Evolutionary conservation across 1,140 invertebrate genomes (phyloP).

Genomic region (Leptopilina clavipes): DNA sequence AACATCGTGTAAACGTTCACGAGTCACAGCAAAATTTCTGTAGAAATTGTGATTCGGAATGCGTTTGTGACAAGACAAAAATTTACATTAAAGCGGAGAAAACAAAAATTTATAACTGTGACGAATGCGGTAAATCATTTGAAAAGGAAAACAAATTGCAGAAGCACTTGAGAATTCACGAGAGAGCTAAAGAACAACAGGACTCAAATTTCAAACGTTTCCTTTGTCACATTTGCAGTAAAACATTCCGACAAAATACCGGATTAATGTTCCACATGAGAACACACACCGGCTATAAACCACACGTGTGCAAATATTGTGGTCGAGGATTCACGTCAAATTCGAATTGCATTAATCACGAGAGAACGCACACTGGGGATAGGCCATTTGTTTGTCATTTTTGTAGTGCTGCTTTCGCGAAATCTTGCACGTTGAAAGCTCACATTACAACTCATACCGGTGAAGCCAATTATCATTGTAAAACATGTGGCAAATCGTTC

Average conservation of each 20-base stretch:
- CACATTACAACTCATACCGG: constrained; percentile 71
- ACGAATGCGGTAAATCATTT: constrained; percentile 79
- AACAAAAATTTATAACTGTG: constrained; percentile 79
- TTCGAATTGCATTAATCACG: constrained; percentile 75
- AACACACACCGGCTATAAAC: constrained; percentile 83
- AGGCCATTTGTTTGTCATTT: constrained; percentile 78
- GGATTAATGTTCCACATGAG: constrained; percentile 79
- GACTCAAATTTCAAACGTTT: constrained; percentile 66
- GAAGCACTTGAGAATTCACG: constrained; percentile 69
- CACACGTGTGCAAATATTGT: constrained; percentile 82
- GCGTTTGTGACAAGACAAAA: constrained; percentile 42
- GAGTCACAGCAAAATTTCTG: constrained; percentile 39
- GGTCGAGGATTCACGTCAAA: constrained; percentile 79
- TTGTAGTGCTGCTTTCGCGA: constrained; percentile 71
- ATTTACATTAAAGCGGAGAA: constrained; percentile 63
- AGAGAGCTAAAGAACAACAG: constrained; percentile 60
- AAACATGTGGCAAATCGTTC: constrained; percentile 76
- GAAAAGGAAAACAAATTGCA: constrained; percentile 73
- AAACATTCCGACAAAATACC: constrained; percentile 68
- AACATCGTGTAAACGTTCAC: constrained; percentile 60
- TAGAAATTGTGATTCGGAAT: constrained; percentile 48
- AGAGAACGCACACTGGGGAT: constrained; percentile 78
- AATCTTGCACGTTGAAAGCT: constrained; percentile 73
- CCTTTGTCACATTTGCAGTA: constrained; percentile 69
- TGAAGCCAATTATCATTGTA: constrained; percentile 71